phyloP scores from a whole-genome alignment of 2,113 vertebrate species.

The Microcebus murinus region DNA sequence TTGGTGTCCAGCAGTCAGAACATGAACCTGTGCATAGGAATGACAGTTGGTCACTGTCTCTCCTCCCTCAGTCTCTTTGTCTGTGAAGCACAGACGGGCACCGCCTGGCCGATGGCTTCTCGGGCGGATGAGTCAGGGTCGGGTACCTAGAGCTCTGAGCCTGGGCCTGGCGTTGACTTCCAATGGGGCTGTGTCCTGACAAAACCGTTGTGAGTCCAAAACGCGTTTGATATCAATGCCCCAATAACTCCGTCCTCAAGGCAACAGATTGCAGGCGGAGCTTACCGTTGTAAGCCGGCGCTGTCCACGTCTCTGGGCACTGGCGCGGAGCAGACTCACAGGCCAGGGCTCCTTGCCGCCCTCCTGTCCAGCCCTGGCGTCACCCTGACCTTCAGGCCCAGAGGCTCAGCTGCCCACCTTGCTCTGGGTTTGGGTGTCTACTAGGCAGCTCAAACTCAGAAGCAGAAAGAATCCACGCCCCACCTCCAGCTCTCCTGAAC shows the following conservation, averaged over 20 bases:
- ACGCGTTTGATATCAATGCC: background rate
- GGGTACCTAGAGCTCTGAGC: too few relatives aligned
- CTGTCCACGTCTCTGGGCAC: background rate
- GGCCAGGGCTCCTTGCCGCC: background rate
- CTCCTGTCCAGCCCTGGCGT: background rate
- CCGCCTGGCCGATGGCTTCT: too few relatives aligned
- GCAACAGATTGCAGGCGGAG: background rate
- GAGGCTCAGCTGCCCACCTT: background rate
- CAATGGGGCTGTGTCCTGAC: too few relatives aligned
- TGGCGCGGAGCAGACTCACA: background rate
- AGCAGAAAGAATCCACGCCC: background rate
- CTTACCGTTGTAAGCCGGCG: background rate
- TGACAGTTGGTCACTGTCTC: too few relatives aligned
- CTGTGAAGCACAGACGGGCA: too few relatives aligned
- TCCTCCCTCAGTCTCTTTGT: too few relatives aligned
- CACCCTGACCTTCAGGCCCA: background rate
- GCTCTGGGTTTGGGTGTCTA: background rate
- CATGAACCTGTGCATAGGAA: too few relatives aligned
- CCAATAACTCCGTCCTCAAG: background rate
- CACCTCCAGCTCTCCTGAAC: background rate
- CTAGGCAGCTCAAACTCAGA: background rate
- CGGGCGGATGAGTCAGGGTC: too few relatives aligned
- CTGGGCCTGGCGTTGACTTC: too few relatives aligned
- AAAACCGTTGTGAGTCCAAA: too few relatives aligned
- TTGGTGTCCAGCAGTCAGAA: too few relatives aligned